Base-by-base conservation (phyloP, 1,140 invertebrate genomes). In the Megalonaias nervosa region DNA sequence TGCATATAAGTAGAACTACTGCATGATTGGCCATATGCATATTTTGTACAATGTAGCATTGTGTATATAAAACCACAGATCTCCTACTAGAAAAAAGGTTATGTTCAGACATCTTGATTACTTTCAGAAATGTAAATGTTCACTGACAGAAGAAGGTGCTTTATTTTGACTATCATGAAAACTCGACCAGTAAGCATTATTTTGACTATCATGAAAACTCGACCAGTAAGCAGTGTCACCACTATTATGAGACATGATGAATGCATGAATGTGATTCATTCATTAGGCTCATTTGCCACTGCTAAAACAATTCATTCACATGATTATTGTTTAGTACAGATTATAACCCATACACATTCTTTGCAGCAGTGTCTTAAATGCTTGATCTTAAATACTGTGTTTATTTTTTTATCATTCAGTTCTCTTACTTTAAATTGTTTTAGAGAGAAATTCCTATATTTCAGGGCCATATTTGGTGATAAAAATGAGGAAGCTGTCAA, bases 401-500 rank as follows among this genome's bases (percentile, higher is more conserved):
- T 23, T 15, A 75, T 16, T 60, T 57, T n/a, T 31, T 65, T 57
- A 65, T 71, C 31, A 69, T 48, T 66, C 38, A 48, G 38, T 48
- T 1, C 38, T 65, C 58, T 56, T 16, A 58, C 61, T 67, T 71
- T 59, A 67, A 59, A 21, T 64, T 73, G 21, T 64, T 68, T 56
- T 73, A 64, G 60, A 65, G 81, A 57, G 12, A 9, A 67, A 75
- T 74, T 71, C 71, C 68, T 79, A 59, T 62, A 62, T 81, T 85
- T 57, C 77, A 91, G 90, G 67, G 86, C 90, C 16, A 82, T 89
- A 58, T 91, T 92, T 88, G 90, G 88, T 31, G 84, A 87, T 67
- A 81, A 85, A 67, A 84, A 77, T 69, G 82, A 77, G 13, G 72
- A 74, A 65, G 73, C 75, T 62, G 76, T 87, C 12, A 90, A 82